These are phyloP conservation scores for Scaptomyza parva DNA, from an alignment of 2,888 invertebrate species.

Conservation along the genomic window DNA sequence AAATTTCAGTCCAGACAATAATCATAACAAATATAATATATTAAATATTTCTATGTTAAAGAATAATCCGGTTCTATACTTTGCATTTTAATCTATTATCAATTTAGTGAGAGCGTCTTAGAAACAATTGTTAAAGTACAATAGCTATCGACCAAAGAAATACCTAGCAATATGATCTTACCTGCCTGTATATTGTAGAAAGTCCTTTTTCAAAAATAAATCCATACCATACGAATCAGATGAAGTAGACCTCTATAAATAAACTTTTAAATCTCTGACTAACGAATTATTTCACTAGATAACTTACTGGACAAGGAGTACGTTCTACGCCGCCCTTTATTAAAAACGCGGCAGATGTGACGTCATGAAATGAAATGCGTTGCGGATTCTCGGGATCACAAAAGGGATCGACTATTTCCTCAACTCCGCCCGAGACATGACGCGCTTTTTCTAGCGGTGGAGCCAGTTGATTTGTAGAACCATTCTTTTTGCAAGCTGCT, in stretches of 20 bases:
- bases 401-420: conserved; percentile 85
- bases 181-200: conserved; percentile 97
- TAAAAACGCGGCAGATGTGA: conserved; percentile 94
- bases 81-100: conserved; percentile 28
- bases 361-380: conserved; percentile 92
- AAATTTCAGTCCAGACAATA: conserved; percentile 12
- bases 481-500: conserved; percentile 15
- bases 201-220: conserved; percentile 96
- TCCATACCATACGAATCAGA: conserved; percentile 92
- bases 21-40: conserved; percentile 5
- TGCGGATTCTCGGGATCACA: conserved; percentile 90
- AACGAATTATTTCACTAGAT: not conserved
- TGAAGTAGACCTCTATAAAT: conserved; percentile 91
- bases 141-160: not conserved
- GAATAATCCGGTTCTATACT: conserved; percentile 24
- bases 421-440: conserved; percentile 43
- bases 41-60: not conserved
- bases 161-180: conserved; percentile 80
- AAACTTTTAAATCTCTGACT: not conserved
- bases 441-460: conserved; percentile 2
- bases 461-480: conserved; percentile 15
- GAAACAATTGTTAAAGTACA: not conserved
- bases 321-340: conserved; percentile 93
- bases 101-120: not conserved
- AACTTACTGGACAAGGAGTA: conserved; percentile 92